phyloP scores from a whole-genome alignment of 1,140 invertebrate species.

The Riptortus pedestris region DNA sequence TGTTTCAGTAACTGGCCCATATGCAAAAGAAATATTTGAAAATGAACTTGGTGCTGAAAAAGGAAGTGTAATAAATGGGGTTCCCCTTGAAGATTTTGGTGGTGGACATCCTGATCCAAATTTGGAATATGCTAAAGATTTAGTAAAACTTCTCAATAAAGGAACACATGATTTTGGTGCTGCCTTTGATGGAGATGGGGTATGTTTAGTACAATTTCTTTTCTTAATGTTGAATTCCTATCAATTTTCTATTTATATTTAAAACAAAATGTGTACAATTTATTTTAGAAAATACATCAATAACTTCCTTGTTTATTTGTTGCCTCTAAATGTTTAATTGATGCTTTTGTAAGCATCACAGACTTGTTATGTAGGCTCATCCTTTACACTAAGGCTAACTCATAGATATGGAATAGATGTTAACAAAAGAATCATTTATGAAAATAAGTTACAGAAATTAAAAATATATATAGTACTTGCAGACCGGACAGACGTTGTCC shows the following conservation, averaged over 20 bases:
- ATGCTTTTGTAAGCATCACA: too few species aligned
- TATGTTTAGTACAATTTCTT: slow-evolving; percentile 37
- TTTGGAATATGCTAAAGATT: slow-evolving; percentile 84
- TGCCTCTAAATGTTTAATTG: too few species aligned
- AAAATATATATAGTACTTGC: too few species aligned
- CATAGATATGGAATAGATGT: too few species aligned
- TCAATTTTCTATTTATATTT: not conserved
- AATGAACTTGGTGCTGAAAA: slow-evolving; percentile 69
- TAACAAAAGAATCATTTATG: too few species aligned
- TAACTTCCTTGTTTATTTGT: not conserved
- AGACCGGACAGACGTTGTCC: too few species aligned
- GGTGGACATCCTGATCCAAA: slow-evolving; percentile 98
- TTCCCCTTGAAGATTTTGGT: slow-evolving; percentile 86
- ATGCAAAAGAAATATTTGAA: slow-evolving; percentile 80
- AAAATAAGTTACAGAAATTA: too few species aligned
- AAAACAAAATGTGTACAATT: too few species aligned
- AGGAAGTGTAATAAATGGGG: slow-evolving; percentile 54
- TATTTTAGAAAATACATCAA: not conserved
- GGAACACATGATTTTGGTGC: slow-evolving; percentile 88
- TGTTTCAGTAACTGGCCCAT: slow-evolving; percentile 85
- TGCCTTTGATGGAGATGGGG: slow-evolving; percentile 97
- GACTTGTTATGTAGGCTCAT: too few species aligned
- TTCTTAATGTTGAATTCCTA: not conserved
- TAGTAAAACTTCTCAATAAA: slow-evolving; percentile 66
- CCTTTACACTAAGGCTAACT: too few species aligned